phyloP scores from a whole-genome alignment of 2,888 invertebrate species.

The Ommatoiulus sabulosus region DNA sequence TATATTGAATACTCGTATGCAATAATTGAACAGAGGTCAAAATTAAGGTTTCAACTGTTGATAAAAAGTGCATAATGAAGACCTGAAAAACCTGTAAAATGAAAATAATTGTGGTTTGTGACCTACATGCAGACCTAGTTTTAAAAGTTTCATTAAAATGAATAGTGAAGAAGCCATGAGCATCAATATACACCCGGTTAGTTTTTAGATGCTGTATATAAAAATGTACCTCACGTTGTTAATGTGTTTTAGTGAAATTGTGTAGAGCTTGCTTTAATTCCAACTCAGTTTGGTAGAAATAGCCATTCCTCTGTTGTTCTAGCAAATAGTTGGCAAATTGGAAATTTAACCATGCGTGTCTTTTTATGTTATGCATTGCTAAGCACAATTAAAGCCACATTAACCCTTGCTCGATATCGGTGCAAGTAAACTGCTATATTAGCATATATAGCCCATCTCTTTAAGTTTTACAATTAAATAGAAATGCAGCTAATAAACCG shows the following conservation, averaged over 20 bases:
- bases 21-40: not conserved
- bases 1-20: too few species aligned
- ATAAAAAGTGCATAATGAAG: not conserved
- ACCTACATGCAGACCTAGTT: conserved; percentile 14
- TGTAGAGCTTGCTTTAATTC: not conserved
- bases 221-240: not conserved
- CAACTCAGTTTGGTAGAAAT: not conserved
- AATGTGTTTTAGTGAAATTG: not conserved
- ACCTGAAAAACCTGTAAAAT: not conserved
- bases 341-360: not conserved
- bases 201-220: not conserved
- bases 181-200: not conserved
- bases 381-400: conserved; percentile 34
- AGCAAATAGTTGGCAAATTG: conserved; percentile 13
- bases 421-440: not conserved
- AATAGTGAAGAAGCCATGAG: not conserved
- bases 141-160: not conserved
- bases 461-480: not conserved
- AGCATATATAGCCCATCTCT: not conserved
- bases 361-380: conserved; percentile 15
- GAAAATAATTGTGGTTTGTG: not conserved
- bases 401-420: conserved; percentile 18
- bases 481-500: conserved; percentile 1
- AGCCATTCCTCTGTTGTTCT: not conserved
- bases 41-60: not conserved